Evolutionary conservation across 2,113 vertebrate genomes (phyloP).

Genomic region (Microcebus griseorufus): DNA sequence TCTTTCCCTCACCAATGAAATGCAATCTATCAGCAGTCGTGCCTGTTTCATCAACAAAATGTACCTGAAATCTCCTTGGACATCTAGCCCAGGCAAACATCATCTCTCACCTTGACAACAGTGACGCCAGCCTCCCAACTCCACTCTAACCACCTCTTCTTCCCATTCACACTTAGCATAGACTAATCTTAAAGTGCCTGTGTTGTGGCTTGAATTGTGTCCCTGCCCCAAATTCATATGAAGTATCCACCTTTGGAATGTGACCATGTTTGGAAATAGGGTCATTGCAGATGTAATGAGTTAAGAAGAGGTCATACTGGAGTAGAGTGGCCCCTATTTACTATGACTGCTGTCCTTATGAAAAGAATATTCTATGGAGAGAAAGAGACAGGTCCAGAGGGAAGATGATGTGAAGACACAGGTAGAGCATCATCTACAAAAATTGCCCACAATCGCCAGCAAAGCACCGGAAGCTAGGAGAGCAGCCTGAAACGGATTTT

Average conservation of each 20-base stretch:
- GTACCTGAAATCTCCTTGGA: background rate
- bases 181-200: background rate
- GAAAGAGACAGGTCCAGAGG: background rate
- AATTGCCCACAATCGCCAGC: background rate
- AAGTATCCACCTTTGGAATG: background rate
- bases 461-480: background rate
- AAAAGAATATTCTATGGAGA: background rate
- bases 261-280: background rate
- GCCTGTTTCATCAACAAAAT: background rate
- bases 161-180: background rate
- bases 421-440: background rate
- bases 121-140: background rate
- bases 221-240: background rate
- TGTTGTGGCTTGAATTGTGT: background rate
- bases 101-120: background rate
- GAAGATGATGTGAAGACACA: background rate
- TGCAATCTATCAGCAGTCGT: background rate
- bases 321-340: background rate
- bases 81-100: background rate
- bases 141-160: background rate
- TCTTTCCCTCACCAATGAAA: background rate
- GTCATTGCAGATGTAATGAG: background rate
- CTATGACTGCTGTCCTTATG: background rate
- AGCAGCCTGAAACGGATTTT: background rate
- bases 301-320: background rate